These are phyloP conservation scores for Drosophila antonietae DNA, from an alignment of 2,888 invertebrate species.

Conservation along the genomic window DNA sequence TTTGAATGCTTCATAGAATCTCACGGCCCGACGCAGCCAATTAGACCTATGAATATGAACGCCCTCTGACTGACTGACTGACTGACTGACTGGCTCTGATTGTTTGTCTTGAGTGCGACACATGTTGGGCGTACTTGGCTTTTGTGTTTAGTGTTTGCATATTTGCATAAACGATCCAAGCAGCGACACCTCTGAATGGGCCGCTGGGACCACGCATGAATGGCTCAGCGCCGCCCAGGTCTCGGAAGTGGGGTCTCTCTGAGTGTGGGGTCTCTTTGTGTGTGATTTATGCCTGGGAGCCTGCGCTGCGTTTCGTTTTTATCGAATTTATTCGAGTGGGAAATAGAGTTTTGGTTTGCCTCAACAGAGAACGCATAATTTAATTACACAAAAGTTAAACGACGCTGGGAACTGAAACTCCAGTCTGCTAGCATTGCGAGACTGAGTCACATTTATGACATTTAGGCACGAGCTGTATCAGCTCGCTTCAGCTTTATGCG, in stretches of 20 bases:
- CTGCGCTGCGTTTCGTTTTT: slow-evolving; percentile 45
- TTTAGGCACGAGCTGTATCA: slow-evolving; percentile 28
- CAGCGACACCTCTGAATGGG: slow-evolving; percentile 74
- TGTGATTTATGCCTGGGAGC: slow-evolving; percentile 78
- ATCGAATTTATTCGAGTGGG: slow-evolving; percentile 74
- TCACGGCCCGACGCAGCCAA: slow-evolving; percentile 61
- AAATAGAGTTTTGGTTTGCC: slow-evolving; percentile 40
- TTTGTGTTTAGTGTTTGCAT: slow-evolving; percentile 58
- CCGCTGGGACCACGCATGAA: slow-evolving; percentile 74
- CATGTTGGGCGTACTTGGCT: slow-evolving; percentile 70
- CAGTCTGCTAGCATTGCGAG: background rate
- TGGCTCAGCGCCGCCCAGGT: slow-evolving; percentile 36
- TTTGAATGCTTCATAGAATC: slow-evolving; percentile 60
- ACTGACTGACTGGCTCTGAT: slow-evolving; percentile 21
- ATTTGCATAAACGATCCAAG: slow-evolving; percentile 76
- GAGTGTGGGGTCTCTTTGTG: slow-evolving; percentile 51
- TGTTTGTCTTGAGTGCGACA: slow-evolving; percentile 46
- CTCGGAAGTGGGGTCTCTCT: slow-evolving; percentile 14
- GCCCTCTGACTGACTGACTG: slow-evolving; percentile 42
- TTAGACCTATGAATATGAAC: slow-evolving; percentile 65
- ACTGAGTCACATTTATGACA: slow-evolving; percentile 45
- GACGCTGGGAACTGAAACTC: slow-evolving; percentile 40
- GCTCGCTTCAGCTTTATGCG: slow-evolving; percentile 40
- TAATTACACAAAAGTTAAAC: slow-evolving; percentile 52
- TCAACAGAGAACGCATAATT: slow-evolving; percentile 63